These are phyloP conservation scores for Thripadectes ignobilis DNA, from an alignment of 2,797 vertebrate species.

Conservation along the genomic window DNA sequence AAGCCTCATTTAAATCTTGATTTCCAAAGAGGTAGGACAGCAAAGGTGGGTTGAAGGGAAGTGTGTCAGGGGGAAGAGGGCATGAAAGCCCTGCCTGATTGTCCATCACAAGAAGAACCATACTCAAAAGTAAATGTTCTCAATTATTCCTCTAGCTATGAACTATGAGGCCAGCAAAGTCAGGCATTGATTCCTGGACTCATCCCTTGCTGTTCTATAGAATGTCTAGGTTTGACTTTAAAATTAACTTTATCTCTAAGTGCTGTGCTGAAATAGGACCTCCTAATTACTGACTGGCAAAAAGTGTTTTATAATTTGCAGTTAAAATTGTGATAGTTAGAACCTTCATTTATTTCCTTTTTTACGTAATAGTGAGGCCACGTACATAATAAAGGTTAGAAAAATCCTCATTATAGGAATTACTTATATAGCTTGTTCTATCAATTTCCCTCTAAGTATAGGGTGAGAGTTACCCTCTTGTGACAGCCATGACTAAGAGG, in stretches of 20 bases:
- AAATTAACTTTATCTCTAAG: not conserved
- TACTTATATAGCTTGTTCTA: not conserved
- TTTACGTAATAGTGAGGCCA: not conserved
- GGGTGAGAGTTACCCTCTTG: not conserved
- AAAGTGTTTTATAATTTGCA: not conserved
- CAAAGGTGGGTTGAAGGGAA: not conserved
- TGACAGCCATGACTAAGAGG: not conserved
- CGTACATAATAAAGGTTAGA: not conserved
- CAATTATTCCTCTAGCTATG: not conserved
- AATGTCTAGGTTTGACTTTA: not conserved
- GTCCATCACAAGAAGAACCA: not conserved
- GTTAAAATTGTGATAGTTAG: not conserved
- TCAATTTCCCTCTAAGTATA: not conserved
- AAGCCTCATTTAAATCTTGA: not conserved
- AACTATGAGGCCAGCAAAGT: not conserved
- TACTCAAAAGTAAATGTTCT: not conserved
- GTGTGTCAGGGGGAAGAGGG: fast-evolving
- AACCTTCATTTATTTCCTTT: not conserved
- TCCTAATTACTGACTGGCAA: not conserved
- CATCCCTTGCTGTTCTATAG: not conserved
- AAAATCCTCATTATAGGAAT: not conserved
- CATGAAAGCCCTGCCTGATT: not conserved
- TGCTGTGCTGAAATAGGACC: not conserved
- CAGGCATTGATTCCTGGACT: not conserved
- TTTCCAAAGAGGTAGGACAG: not conserved